Evolutionary conservation across 53 echinoderm and acorn worm genomes (phyloP).

Genomic region (Temnopleurus reevesii): DNA sequence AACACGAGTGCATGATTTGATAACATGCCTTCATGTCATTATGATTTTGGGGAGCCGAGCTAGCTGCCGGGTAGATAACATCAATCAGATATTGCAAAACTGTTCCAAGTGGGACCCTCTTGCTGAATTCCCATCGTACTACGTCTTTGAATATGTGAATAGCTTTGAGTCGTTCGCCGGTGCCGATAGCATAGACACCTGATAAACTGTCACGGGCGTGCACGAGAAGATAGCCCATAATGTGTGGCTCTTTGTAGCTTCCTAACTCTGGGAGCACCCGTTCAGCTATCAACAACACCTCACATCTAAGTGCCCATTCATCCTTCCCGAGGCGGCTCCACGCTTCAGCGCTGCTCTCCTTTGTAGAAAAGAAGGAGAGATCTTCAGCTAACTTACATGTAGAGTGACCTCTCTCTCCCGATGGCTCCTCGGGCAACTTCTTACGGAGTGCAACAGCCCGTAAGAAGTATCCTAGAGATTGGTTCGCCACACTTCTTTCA

Average conservation of each 20-base stretch:
- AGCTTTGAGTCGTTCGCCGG: not conserved
- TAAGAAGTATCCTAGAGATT: not conserved
- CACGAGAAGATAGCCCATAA: not conserved
- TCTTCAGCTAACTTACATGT: not conserved
- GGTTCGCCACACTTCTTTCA: not conserved
- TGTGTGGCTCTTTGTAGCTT: not conserved
- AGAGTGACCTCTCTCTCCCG: not conserved
- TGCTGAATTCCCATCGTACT: not conserved
- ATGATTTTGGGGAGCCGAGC: not conserved
- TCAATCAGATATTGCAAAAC: not conserved
- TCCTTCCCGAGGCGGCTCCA: not conserved
- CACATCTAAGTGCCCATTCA: not conserved
- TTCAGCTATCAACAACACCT: not conserved
- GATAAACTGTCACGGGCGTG: not conserved
- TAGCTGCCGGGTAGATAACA: not conserved
- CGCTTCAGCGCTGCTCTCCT: not conserved
- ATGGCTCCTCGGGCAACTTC: not conserved
- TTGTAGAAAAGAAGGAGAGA: not conserved
- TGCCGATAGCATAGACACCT: not conserved
- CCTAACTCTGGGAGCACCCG: not conserved
- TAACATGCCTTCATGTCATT: not conserved
- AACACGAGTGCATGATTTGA: not conserved
- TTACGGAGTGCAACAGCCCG: not conserved
- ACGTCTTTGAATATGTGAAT: not conserved
- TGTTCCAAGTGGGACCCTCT: not conserved